These are phyloP conservation scores for Amblyraja radiata DNA, from an alignment of 2,797 vertebrate species.

Conservation along the genomic window DNA sequence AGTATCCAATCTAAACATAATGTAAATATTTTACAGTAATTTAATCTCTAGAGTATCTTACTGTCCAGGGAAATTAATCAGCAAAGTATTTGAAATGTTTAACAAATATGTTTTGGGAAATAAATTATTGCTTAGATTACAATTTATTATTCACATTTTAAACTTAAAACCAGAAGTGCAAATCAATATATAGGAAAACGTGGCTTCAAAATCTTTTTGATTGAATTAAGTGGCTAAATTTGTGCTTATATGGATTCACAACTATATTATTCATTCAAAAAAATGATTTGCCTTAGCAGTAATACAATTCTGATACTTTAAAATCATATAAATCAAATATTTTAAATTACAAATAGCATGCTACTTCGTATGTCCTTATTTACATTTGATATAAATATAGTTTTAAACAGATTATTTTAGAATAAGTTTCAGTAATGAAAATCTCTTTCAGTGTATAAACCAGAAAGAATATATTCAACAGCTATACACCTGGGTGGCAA, in stretches of 20 bases:
- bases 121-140: background rate
- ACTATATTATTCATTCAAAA: background rate
- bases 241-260: background rate
- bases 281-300: background rate
- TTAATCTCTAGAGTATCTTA: background rate
- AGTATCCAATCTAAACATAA: background rate
- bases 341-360: background rate
- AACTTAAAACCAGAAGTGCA: background rate
- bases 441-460: background rate
- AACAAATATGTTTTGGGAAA: background rate
- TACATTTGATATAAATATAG: no score
- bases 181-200: background rate
- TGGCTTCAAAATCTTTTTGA: background rate
- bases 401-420: background rate
- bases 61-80: background rate
- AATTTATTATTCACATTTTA: background rate
- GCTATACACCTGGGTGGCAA: background rate
- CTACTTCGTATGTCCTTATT: background rate
- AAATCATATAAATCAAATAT: no score
- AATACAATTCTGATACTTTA: background rate
- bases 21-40: background rate
- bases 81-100: background rate
- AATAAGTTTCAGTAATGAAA: background rate
- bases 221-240: background rate
- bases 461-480: background rate